phyloP scores from a whole-genome alignment of 1,140 invertebrate genomes.

The Trachymyrmex cornetzi region DNA sequence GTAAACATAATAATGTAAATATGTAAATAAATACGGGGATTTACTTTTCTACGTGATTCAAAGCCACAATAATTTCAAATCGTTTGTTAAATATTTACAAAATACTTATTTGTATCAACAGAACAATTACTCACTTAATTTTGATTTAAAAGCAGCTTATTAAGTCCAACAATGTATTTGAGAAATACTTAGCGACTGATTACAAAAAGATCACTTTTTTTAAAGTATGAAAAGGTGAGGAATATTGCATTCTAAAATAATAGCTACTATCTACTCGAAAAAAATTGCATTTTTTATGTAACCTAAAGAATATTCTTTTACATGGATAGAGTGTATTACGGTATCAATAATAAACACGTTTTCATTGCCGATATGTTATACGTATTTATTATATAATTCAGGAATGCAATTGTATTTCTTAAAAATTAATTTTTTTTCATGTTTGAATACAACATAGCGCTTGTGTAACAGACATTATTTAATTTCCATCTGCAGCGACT shows the following conservation, averaged over 20 bases:
- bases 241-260: neutral
- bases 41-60: neutral
- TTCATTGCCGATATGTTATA: neutral
- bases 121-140: neutral
- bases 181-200: slow-evolving; percentile 6
- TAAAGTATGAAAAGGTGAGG: neutral
- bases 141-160: slow-evolving; percentile 1
- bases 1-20: neutral
- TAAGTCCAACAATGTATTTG: neutral
- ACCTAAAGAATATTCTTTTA: neutral
- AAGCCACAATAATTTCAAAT: neutral
- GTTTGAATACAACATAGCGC: neutral
- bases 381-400: neutral
- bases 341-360: neutral
- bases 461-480: neutral
- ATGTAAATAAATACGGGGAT: neutral
- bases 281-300: neutral
- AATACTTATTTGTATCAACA: neutral
- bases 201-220: neutral
- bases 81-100: neutral
- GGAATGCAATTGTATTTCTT: neutral
- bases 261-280: neutral
- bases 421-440: neutral
- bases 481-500: neutral
- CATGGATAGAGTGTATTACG: neutral